Percentiles rank a stretch among this genome's conserved stretches.
These are phyloP conservation scores for Arnoldichthys spilopterus DNA, from an alignment of 2,797 vertebrate genomes.

Conservation along the genomic window DNA sequence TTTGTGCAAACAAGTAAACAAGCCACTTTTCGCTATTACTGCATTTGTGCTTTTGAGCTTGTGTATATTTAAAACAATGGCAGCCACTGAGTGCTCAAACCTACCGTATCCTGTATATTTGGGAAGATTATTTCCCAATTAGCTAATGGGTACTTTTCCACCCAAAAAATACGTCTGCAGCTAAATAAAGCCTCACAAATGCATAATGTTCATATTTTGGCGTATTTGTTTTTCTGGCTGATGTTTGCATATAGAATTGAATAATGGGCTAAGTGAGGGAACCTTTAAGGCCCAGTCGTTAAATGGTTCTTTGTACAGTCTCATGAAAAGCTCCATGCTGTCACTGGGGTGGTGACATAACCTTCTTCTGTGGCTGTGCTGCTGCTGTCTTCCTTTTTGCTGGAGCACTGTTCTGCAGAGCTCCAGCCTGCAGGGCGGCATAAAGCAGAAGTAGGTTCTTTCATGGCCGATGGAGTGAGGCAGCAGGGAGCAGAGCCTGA, in stretches of 20 bases:
- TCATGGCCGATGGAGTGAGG: background rate
- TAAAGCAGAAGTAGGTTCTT: background rate
- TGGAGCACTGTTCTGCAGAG: background rate
- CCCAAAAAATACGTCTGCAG: background rate
- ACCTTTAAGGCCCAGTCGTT: conserved; percentile 11
- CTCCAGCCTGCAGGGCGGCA: background rate
- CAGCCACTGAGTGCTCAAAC: background rate
- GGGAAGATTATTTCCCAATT: background rate
- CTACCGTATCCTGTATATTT: conserved; percentile 2
- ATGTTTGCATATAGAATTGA: conserved; percentile 32
- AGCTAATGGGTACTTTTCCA: conserved; percentile 14
- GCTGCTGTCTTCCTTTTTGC: conserved; percentile 11
- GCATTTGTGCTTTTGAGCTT: background rate
- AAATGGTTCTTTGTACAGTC: conserved; percentile 36
- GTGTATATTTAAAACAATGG: background rate
- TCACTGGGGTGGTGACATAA: conserved; percentile 41
- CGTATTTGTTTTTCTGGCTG: conserved; percentile 23
- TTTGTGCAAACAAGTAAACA: conserved; percentile 11
- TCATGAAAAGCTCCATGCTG: conserved; percentile 44
- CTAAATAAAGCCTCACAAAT: background rate
- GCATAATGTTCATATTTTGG: conserved; percentile 2
- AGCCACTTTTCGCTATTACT: conserved; percentile 5
- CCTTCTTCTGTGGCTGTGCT: conserved; percentile 29
- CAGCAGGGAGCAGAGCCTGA: conserved; percentile 9
- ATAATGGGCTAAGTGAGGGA: conserved; percentile 30